A percentile compares a stretch with the other conserved stretches of the same genome.
Evolutionary conservation across 2,797 vertebrate species (phyloP).

Genomic region (Phalanger gymnotis): DNA sequence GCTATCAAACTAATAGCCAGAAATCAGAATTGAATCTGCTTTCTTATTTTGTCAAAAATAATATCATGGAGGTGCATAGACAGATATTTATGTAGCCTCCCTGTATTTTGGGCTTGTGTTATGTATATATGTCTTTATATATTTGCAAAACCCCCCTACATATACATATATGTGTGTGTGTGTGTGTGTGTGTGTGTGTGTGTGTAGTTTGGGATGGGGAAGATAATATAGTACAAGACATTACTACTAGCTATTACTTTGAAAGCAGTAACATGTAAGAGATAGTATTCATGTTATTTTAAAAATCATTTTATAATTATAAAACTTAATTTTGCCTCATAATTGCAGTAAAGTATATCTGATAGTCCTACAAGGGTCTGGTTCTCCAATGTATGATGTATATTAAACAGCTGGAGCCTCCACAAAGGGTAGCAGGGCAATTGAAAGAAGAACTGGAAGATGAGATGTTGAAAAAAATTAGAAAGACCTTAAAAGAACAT

Average conservation of each 20-base stretch:
- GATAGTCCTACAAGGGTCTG: accelerated
- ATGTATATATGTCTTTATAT: background rate
- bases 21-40: conserved; percentile 9
- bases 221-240: conserved; percentile 22
- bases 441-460: background rate
- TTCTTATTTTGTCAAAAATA: conserved; percentile 22
- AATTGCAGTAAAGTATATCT: background rate
- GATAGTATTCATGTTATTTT: background rate
- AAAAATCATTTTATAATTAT: background rate
- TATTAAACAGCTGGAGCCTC: background rate
- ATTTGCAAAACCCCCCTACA: no score
- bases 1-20: conserved; percentile 17
- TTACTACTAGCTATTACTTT: conserved; percentile 11
- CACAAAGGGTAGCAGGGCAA: background rate
- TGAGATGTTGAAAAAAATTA: background rate
- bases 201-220: no score
- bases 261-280: background rate
- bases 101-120: background rate
- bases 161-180: no score
- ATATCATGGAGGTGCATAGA: background rate
- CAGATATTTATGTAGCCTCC: conserved; percentile 2
- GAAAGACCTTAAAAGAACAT: background rate
- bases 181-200: no score
- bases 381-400: background rate
- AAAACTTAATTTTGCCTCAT: background rate